phyloP scores from a whole-genome alignment of 2,797 vertebrate genomes.

The Eleutherodactylus coqui region DNA sequence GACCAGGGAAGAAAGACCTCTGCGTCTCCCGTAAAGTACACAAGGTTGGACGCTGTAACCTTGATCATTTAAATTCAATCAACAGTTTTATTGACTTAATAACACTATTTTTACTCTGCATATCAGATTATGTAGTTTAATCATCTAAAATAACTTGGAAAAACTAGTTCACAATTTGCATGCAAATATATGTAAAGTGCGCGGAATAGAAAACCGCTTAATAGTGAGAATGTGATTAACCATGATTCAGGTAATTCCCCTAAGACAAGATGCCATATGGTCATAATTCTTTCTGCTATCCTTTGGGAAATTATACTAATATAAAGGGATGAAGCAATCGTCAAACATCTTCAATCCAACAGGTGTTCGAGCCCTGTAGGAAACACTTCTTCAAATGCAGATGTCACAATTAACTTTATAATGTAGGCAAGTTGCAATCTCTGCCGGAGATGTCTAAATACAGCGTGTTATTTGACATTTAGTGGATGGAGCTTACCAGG shows the following conservation, averaged over 20 bases:
- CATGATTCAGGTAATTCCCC: conserved; percentile 47
- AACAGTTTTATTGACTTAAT: conserved; percentile 14
- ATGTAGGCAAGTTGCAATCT: conserved; percentile 33
- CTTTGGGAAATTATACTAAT: conserved; percentile 54
- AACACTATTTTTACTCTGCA: conserved; percentile 35
- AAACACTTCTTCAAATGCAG: conserved; percentile 34
- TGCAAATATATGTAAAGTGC: conserved; percentile 60
- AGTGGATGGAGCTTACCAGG: conserved; percentile 2
- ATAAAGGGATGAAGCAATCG: conserved; percentile 48
- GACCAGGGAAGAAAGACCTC: neutral
- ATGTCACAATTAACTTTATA: conserved; percentile 35
- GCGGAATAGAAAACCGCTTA: conserved; percentile 42
- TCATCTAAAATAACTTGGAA: conserved; percentile 43
- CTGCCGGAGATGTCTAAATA: conserved; percentile 15
- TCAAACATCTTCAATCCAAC: conserved; percentile 39
- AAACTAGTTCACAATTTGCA: conserved; percentile 28
- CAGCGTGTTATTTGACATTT: conserved; percentile 10
- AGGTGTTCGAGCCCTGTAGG: conserved; percentile 31
- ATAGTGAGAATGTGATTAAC: conserved; percentile 49
- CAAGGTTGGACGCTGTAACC: neutral
- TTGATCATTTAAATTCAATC: neutral
- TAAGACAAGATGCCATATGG: conserved; percentile 51
- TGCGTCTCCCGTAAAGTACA: neutral
- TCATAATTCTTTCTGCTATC: conserved; percentile 27
- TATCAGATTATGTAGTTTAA: conserved; percentile 38